These are phyloP conservation scores for Poecilia wingei DNA, from an alignment of 2,797 vertebrate genomes.

Conservation along the genomic window DNA sequence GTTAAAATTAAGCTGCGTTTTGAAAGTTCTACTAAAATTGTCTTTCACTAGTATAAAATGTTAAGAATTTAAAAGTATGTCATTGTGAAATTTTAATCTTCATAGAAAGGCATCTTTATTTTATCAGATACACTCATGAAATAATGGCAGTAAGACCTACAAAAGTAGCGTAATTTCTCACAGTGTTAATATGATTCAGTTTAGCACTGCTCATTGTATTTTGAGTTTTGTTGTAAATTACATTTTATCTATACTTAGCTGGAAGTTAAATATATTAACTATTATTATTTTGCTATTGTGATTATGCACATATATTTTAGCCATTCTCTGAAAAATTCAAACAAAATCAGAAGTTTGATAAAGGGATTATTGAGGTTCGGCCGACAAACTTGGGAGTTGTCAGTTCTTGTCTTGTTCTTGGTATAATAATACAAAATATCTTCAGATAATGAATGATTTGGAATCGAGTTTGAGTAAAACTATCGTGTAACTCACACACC, in stretches of 20 bases:
- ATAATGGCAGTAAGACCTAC: not conserved
- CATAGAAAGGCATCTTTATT: not conserved
- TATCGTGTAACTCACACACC: not conserved
- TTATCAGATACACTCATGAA: not conserved
- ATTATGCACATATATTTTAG: not conserved
- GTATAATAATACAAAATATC: not conserved
- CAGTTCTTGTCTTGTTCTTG: not conserved
- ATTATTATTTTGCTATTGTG: not conserved
- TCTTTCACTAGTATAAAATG: not conserved
- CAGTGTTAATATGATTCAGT: not conserved
- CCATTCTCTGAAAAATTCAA: not conserved
- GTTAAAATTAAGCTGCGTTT: conserved; percentile 4
- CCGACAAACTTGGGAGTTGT: too few species aligned
- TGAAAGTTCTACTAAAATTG: not conserved
- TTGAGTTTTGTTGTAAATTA: not conserved
- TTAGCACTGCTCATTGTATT: not conserved
- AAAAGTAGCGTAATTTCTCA: not conserved
- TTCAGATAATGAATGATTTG: not conserved
- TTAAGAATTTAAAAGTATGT: not conserved
- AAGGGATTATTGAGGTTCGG: not conserved
- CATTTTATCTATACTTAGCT: not conserved
- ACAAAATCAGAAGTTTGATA: not conserved
- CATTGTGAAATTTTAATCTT: not conserved
- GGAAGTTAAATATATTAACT: not conserved
- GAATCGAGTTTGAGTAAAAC: too few species aligned